Percentiles rank a stretch among this genome's conserved stretches.
Evolutionary conservation across 2,113 vertebrate species (phyloP).

Genomic region (Trogon melanurus): DNA sequence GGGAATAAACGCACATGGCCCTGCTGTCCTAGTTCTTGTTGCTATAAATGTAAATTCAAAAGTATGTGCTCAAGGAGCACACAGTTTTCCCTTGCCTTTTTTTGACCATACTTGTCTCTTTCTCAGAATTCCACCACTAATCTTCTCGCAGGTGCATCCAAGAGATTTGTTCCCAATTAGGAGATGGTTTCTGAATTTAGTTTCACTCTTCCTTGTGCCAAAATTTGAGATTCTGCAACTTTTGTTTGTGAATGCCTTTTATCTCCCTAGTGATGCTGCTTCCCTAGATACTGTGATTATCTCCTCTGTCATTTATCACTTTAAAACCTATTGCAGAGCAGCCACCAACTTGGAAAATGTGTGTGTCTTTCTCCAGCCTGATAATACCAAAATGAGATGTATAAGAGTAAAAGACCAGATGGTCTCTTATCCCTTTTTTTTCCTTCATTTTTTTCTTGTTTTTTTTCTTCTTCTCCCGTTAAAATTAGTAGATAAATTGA

Average conservation of each 20-base stretch:
- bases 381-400: too few species aligned
- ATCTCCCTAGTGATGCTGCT: background rate
- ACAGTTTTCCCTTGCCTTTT: background rate
- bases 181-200: background rate
- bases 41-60: background rate
- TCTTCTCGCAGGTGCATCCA: background rate
- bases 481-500: too few species aligned
- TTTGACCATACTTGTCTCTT: background rate
- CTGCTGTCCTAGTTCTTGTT: background rate
- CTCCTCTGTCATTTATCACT: too few species aligned
- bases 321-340: too few species aligned
- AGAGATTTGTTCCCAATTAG: background rate
- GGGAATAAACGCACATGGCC: background rate
- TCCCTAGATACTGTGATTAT: background rate
- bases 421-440: too few species aligned
- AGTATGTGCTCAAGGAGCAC: background rate
- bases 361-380: too few species aligned
- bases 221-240: background rate
- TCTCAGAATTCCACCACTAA: background rate
- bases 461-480: too few species aligned
- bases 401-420: too few species aligned
- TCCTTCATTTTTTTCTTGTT: too few species aligned
- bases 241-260: background rate
- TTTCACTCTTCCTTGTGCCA: background rate
- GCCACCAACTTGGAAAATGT: too few species aligned